These are phyloP conservation scores for Quiscalus mexicanus DNA, from an alignment of 2,113 vertebrate species.

Conservation along the genomic window DNA sequence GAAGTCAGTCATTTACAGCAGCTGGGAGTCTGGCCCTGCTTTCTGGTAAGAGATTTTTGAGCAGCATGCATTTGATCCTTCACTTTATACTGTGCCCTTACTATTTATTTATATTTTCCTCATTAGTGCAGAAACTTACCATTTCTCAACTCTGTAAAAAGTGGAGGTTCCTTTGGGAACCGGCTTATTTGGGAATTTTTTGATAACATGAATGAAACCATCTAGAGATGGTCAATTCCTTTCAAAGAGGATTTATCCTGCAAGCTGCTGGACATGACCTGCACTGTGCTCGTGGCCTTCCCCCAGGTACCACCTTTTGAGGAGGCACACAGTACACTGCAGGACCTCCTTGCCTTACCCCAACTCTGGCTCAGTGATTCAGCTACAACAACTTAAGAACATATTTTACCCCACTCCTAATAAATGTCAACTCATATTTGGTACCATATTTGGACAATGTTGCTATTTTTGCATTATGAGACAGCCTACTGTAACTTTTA, in stretches of 20 bases:
- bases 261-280: not conserved
- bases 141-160: not conserved
- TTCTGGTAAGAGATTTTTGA: not conserved
- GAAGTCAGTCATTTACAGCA: not conserved
- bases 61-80: not conserved
- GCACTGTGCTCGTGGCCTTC: not conserved
- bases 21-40: not conserved
- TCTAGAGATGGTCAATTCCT: not conserved
- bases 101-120: not conserved
- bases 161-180: not conserved
- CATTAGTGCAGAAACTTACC: not conserved
- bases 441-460: not conserved
- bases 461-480: not conserved
- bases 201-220: not conserved
- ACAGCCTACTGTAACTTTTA: not conserved
- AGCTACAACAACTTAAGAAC: not conserved
- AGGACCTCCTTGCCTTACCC: not conserved
- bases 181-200: not conserved
- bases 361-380: not conserved
- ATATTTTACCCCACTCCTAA: not conserved
- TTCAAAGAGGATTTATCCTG: not conserved
- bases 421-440: not conserved
- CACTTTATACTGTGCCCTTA: not conserved
- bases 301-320: rapidly evolving
- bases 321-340: not conserved